Evolutionary conservation across 2,888 invertebrate genomes (phyloP).

Genomic region (Scaptomyza cyrtandrae): DNA sequence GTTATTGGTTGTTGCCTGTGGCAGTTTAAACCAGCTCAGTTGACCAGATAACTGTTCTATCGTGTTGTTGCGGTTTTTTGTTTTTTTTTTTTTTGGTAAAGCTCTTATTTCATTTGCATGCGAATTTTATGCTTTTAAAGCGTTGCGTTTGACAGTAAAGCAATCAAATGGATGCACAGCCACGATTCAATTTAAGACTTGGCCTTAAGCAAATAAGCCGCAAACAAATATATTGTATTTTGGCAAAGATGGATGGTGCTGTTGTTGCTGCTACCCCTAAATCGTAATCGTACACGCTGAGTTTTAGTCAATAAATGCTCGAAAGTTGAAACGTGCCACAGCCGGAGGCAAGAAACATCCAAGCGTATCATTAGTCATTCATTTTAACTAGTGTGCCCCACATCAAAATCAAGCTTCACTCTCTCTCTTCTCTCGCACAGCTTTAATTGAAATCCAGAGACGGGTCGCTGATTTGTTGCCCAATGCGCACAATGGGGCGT

Average conservation of each 20-base stretch:
- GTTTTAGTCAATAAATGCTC: slow-evolving; percentile 36
- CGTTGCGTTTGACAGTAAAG: background rate
- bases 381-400: slow-evolving; percentile 55
- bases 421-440: background rate
- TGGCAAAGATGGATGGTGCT: slow-evolving; percentile 4
- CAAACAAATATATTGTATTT: slow-evolving; percentile 24
- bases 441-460: slow-evolving; percentile 74
- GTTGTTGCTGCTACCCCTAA: background rate
- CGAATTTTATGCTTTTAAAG: slow-evolving; percentile 31
- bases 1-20: background rate
- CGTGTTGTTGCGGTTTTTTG: background rate
- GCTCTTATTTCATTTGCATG: slow-evolving; percentile 62
- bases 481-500: slow-evolving; percentile 62
- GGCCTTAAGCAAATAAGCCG: slow-evolving; percentile 67
- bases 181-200: slow-evolving; percentile 72
- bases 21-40: slow-evolving; percentile 1
- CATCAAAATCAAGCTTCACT: background rate
- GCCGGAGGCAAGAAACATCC: slow-evolving; percentile 23
- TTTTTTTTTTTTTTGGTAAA: slow-evolving; percentile 22
- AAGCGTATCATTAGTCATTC: slow-evolving; percentile 59
- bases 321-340: slow-evolving; percentile 47
- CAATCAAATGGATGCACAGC: slow-evolving; percentile 31
- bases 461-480: slow-evolving; percentile 63
- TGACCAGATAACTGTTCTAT: slow-evolving; percentile 1
- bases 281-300: slow-evolving; percentile 29